Conservation (phyloP, 2,797 vertebrate genomes). For the Macropodus opercularis region DNA sequence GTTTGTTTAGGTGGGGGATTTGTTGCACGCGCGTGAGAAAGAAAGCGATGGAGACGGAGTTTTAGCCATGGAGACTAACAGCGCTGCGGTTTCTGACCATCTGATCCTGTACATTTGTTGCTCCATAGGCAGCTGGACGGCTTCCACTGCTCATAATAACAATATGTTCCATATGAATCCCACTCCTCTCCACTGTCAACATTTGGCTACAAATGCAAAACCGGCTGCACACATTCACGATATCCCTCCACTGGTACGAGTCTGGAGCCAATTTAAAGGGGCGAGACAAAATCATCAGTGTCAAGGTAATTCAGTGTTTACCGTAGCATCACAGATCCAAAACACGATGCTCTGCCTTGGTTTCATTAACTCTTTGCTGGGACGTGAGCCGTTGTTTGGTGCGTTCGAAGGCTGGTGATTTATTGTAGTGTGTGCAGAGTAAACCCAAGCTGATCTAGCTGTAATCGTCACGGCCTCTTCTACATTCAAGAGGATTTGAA, state of each 20-base stretch:
- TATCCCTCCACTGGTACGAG: conserved; percentile 50
- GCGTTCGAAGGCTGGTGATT: background rate
- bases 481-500: too few species aligned
- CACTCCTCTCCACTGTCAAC: conserved; percentile 57
- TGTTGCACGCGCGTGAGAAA: conserved; percentile 17
- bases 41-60: conserved; percentile 15
- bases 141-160: conserved; percentile 70
- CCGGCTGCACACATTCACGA: conserved; percentile 51
- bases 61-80: conserved; percentile 49
- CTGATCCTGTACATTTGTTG: conserved; percentile 59
- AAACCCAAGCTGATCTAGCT: conserved; percentile 1
- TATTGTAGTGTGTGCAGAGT: background rate
- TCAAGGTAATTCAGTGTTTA: conserved; percentile 42
- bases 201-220: conserved; percentile 49
- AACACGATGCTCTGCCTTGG: conserved; percentile 3
- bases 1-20: conserved; percentile 57
- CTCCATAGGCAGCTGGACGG: conserved; percentile 68
- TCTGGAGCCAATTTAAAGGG: conserved; percentile 51
- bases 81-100: conserved; percentile 56
- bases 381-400: conserved; percentile 29
- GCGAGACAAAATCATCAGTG: conserved; percentile 55
- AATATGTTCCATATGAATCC: conserved; percentile 75
- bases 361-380: background rate
- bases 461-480: too few species aligned
- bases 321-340: conserved; percentile 18